These are phyloP conservation scores for Spongilla lacustris DNA, from an alignment of 37 sponge, comb jelly and placozoan species.

Conservation along the genomic window DNA sequence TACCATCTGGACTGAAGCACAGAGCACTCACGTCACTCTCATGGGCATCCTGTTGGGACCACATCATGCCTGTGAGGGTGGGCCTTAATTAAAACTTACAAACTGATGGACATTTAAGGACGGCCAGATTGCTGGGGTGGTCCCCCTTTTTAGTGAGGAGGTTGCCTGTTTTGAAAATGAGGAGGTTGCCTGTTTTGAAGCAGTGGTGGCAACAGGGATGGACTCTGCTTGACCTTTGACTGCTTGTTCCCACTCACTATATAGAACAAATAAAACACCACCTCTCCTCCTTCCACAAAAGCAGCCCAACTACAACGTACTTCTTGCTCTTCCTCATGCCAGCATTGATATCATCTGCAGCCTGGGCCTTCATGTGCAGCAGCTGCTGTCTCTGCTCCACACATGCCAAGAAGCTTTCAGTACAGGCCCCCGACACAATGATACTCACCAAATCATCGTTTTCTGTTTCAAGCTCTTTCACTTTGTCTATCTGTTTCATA, in stretches of 20 bases:
- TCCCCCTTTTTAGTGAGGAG: not conserved
- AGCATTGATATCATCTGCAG: not conserved
- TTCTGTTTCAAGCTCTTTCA: slow-evolving; percentile 43
- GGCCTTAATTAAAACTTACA: not conserved
- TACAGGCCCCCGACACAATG: no score
- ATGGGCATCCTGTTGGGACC: slow-evolving; percentile 91
- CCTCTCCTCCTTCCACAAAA: not conserved
- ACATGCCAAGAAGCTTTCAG: no score
- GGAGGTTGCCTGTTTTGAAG: not conserved
- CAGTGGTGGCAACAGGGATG: not conserved
- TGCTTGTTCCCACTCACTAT: not conserved
- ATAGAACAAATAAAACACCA: no score
- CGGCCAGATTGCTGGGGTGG: not conserved
- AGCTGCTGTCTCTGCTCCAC: not conserved
- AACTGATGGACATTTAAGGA: not conserved
- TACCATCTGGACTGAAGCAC: slow-evolving; percentile 80
- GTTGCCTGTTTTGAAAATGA: not conserved
- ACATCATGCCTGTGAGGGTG: not conserved
- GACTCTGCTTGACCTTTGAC: not conserved
- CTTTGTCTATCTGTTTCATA: slow-evolving; percentile 34
- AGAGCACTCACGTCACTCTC: slow-evolving; percentile 89
- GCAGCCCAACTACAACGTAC: not conserved
- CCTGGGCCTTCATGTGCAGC: not conserved
- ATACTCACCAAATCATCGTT: slow-evolving; percentile 72
- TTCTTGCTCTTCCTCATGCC: not conserved